Base-by-base conservation (phyloP, 2,888 invertebrate species). In the Hoplodrina blanda region DNA sequence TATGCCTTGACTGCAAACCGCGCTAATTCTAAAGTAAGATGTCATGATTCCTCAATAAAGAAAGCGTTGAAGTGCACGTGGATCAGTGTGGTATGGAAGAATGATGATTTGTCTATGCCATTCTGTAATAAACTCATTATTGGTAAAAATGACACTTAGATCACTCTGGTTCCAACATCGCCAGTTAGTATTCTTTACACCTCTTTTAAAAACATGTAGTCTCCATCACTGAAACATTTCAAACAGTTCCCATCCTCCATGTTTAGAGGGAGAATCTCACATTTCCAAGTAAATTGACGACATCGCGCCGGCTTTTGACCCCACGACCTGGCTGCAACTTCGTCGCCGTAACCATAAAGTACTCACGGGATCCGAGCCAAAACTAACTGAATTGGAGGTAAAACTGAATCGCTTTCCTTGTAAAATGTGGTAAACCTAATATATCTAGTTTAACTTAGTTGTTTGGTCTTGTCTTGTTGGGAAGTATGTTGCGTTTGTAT, bases 251-350 rank as follows among this genome's bases (percentile, higher is more conserved):
- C 74, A 74, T 65, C 65, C 64, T 69, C 63, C 64, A 74, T 70
- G 77, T 82, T 60, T 71, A 67, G 81, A 81, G 73, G 70, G 59
- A 72, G 73, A 78, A 73, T 65, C 60, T 80, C 64, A 69, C 50
- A 78, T 72, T 80, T 82, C 75, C 80, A 69, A 76, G 80, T 77
- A 69, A 70, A 73, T 73, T 75, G 62, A 69, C 70, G 76, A 81
- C 69, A 62, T 73, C 69, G 73, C 74, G 55, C 5, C 78, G 80
- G 71, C 78, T 71, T 30, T 85, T 80, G 83, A 85, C 70, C 84
- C 49, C 19, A 6, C 73, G 80, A 83, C 83, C 83, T 62, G 63
- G 37, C 62, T 55, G 64, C 53, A 30, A 41, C 41, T 41, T 20
- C 50, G 65, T 70, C 50, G 60, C 59, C 33, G 55, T 62, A 7